Evolutionary conservation across 2,888 invertebrate genomes (phyloP), one percentile per base, ranked within the genome.

Genomic region (Cataglyphis altisquamis): DNA sequence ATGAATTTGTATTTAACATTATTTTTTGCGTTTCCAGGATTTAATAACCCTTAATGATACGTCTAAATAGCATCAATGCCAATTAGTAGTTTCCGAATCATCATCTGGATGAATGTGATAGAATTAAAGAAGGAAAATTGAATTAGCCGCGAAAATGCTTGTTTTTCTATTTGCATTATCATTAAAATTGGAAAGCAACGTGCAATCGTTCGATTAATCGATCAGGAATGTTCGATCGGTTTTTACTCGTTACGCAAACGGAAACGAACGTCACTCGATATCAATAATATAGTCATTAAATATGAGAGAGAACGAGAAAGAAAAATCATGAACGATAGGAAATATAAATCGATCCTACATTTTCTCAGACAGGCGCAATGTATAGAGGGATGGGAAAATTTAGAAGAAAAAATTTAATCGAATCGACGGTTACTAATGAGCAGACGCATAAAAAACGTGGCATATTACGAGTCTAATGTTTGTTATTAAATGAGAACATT

Each of bases 381-480:
- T 32, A 72, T 36, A 78, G 41, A 48, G 60, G 48, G 36, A 62
- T 45, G 70, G 64, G 21, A 70, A 48, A 52, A 52, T 52, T 64
- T 39, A 66, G 9, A 10, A 77, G 15, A 29, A n/a, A 1, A 29
- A 29, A 29, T 29, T 29, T 55, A n/a, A 15, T 0, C 29, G 18
- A 78, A 70, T 70, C 21, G 39, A 3, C 2, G 29, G 41, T 62
- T 60, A 57, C 29, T 83, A 84, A 82, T 36, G 62, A 82, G 21
- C 66, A 52, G 25, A 32, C 36, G 25, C 32, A 32, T 75, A 68
- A 87, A 82, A 82, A 83, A 73, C 3, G 36, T 45, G 70, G 12
- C 57, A 67, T 41, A 84, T 74, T 84, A 83, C 70, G 63, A 83
- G 55, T 77, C 32, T 45, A 74, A 57, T 25, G 52, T 83, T 86